Evolutionary conservation across 92 coral and sea anemone species (phyloP).

Genomic region (Phenganax subtilis): DNA sequence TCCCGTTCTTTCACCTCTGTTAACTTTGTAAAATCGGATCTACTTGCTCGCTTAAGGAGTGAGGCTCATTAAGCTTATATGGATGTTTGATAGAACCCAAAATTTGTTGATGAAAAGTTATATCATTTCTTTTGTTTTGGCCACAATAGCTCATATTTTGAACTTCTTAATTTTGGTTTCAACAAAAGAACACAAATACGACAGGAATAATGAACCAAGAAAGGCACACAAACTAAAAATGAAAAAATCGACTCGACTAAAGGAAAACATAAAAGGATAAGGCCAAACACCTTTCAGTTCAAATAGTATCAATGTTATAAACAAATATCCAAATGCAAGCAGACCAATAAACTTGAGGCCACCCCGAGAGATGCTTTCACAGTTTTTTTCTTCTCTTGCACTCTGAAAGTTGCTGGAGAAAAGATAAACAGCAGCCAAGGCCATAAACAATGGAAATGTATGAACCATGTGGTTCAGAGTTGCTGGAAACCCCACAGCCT

Average conservation of each 20-base stretch:
- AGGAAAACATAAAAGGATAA: constrained; percentile 37
- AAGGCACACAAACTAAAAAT: constrained; percentile 3
- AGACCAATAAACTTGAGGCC: constrained; percentile 10
- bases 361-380: constrained; percentile 6
- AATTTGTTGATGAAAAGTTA: too few relatives aligned
- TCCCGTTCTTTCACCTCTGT: too few relatives aligned
- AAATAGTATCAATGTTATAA: constrained; percentile 12
- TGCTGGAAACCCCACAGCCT: constrained; percentile 2
- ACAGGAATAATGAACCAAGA: background rate
- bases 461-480: constrained; percentile 36
- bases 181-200: constrained; percentile 22
- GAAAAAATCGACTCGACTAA: constrained; percentile 15
- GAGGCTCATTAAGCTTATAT: too few relatives aligned
- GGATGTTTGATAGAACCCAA: too few relatives aligned
- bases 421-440: background rate
- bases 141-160: background rate
- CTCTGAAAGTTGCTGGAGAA: constrained; percentile 21
- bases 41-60: too few relatives aligned
- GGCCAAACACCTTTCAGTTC: constrained; percentile 33
- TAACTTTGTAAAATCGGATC: too few relatives aligned
- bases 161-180: constrained; percentile 23
- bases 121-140: too few relatives aligned
- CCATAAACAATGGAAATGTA: constrained; percentile 26
- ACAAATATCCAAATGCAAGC: constrained; percentile 18
- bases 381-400: constrained; percentile 13